phyloP scores from a whole-genome alignment of 1,140 invertebrate genomes.

The Eumaeus atala region DNA sequence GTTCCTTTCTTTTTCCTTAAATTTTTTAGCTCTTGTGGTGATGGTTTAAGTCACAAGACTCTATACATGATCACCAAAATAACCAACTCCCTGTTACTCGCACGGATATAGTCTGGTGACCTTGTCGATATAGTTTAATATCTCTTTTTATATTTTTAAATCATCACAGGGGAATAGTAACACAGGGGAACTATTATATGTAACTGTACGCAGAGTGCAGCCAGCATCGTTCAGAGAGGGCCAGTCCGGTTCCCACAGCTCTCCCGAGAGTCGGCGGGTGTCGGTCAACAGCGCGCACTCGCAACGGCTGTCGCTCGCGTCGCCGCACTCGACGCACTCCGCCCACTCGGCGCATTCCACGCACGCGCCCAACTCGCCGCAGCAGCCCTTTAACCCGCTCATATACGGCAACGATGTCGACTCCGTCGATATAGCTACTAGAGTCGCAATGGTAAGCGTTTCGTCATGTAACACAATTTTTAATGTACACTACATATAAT shows the following conservation, averaged over 20 bases:
- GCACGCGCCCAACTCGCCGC: constrained; percentile 38
- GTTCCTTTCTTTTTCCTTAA: no score
- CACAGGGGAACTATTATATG: no score
- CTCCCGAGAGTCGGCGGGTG: constrained; percentile 54
- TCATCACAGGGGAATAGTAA: no score
- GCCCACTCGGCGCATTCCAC: constrained; percentile 45
- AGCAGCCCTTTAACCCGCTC: constrained; percentile 83
- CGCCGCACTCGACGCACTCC: constrained; percentile 40
- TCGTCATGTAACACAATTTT: no score
- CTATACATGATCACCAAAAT: no score
- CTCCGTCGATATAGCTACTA: constrained; percentile 97
- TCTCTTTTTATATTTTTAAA: no score
- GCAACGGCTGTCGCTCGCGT: constrained; percentile 48
- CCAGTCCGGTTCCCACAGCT: constrained; percentile 42
- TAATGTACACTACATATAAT: no score
- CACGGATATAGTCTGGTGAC: no score
- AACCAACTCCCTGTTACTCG: no score
- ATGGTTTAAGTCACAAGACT: no score
- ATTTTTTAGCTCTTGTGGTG: no score
- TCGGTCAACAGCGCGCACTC: constrained; percentile 46
- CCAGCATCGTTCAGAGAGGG: constrained; percentile 38
- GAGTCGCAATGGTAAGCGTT: constrained; percentile 94
- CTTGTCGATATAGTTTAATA: no score
- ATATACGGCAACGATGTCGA: constrained; percentile 98
- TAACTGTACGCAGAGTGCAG: constrained; percentile 46